phyloP scores from a whole-genome alignment of 2,797 vertebrate genomes.

The Notolabrus celidotus region DNA sequence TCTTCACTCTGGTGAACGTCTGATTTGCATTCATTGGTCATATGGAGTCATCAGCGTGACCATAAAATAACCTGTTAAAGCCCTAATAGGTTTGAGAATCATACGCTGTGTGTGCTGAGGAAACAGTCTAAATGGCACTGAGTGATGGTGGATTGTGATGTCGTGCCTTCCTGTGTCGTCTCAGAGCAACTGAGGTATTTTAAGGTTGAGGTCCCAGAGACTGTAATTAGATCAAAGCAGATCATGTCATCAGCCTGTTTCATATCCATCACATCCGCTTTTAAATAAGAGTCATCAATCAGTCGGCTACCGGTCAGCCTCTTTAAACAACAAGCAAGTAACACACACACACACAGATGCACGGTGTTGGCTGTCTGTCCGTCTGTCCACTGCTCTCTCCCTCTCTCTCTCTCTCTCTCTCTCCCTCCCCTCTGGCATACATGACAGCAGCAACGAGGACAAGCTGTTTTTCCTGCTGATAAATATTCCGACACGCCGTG shows the following conservation, averaged over 20 bases:
- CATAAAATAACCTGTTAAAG: too few relatives aligned
- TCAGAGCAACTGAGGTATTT: neutral
- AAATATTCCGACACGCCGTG: slow-evolving; percentile 64
- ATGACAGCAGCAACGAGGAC: slow-evolving; percentile 73
- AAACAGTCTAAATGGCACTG: too few relatives aligned
- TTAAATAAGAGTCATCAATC: slow-evolving; percentile 3
- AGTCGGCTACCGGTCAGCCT: neutral
- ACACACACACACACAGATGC: slow-evolving; percentile 1
- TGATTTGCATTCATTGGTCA: too few relatives aligned
- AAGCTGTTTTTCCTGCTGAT: slow-evolving; percentile 73
- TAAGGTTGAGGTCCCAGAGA: neutral
- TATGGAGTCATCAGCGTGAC: too few relatives aligned
- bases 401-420: slow-evolving; percentile 7
- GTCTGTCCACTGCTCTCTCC: neutral
- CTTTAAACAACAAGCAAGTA: slow-evolving; percentile 10
- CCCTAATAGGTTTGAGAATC: too few relatives aligned
- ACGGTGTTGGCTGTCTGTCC: slow-evolving; percentile 10
- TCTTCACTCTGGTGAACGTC: too few relatives aligned
- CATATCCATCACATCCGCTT: neutral
- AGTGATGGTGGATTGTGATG: too few relatives aligned
- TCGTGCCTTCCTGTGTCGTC: too few relatives aligned
- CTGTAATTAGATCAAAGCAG: neutral
- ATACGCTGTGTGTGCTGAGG: too few relatives aligned
- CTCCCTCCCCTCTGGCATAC: slow-evolving; percentile 55
- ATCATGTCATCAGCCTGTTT: slow-evolving; percentile 1